Conservation (phyloP, 64 coral and sea anemone genomes). For the Platygyra sinensis region DNA sequence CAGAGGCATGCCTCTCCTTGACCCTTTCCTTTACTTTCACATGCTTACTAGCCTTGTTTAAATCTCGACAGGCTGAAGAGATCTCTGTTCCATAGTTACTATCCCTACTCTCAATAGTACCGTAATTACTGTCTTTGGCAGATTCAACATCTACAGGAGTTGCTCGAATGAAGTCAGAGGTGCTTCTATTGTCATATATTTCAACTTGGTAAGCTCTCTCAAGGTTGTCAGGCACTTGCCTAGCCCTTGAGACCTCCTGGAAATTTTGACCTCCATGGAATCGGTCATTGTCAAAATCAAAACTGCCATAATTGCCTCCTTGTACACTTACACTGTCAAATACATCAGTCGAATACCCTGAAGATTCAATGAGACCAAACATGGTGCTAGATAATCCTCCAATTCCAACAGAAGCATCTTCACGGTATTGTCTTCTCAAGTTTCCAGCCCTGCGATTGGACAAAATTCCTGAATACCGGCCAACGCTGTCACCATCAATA, state of each 20-base stretch:
- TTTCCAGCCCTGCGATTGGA: conserved; percentile 64
- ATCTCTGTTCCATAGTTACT: conserved; percentile 96
- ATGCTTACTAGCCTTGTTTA: conserved; percentile 34
- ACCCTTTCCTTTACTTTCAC: conserved; percentile 9
- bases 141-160: conserved; percentile 83
- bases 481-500: conserved; percentile 32
- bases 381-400: conserved; percentile 54
- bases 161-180: conserved; percentile 78
- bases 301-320: conserved; percentile 53
- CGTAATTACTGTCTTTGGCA: conserved; percentile 96
- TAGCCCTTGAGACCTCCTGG: conserved; percentile 6
- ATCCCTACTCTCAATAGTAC: conserved; percentile 96
- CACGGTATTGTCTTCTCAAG: conserved; percentile 48
- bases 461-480: conserved; percentile 29
- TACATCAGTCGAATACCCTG: conserved; percentile 77
- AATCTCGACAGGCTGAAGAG: conserved; percentile 80
- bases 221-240: not conserved
- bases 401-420: conserved; percentile 49
- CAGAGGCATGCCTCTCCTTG: conserved; percentile 31
- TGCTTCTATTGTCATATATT: conserved; percentile 52
- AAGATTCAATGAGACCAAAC: conserved; percentile 83
- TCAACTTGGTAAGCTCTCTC: conserved; percentile 13
- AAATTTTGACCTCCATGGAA: conserved; percentile 26
- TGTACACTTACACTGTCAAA: conserved; percentile 93
- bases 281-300: conserved; percentile 24